These are phyloP conservation scores for Byasa hedistus DNA, from an alignment of 2,888 invertebrate species.

Conservation along the genomic window DNA sequence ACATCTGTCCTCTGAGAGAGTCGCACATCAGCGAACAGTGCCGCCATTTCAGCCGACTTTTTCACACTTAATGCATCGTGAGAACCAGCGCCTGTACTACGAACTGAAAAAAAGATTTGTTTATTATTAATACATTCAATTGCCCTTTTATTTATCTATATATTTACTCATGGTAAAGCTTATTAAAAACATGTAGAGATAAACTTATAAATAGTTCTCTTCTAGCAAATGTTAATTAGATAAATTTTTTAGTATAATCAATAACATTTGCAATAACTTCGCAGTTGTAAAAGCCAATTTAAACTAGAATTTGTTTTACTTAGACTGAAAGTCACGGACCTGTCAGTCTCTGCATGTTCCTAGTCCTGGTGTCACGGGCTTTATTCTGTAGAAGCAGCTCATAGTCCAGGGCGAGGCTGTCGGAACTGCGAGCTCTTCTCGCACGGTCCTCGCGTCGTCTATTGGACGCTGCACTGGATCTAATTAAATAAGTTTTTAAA, in stretches of 20 bases:
- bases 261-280: not conserved
- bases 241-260: no score
- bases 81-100: constrained; percentile 75
- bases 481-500: constrained; percentile 25
- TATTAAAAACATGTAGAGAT: not conserved
- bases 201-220: no score
- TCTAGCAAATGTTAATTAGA: no score
- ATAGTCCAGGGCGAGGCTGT: constrained; percentile 87
- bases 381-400: constrained; percentile 83
- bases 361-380: constrained; percentile 50
- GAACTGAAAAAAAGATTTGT: constrained; percentile 49
- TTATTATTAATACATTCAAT: not conserved
- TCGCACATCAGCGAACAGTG: constrained; percentile 88
- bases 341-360: constrained; percentile 74
- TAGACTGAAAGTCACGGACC: constrained; percentile 43
- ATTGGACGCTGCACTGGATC: constrained; percentile 44
- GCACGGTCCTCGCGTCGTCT: constrained; percentile 56
- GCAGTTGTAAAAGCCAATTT: not conserved
- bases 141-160: not conserved
- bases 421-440: constrained; percentile 67
- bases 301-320: not conserved
- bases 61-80: constrained; percentile 90
- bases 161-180: not conserved
- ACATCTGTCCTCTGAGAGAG: constrained; percentile 86
- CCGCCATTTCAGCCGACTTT: constrained; percentile 93